phyloP scores from a whole-genome alignment of 2,113 vertebrate genomes.

The Typhlomys cinereus region DNA sequence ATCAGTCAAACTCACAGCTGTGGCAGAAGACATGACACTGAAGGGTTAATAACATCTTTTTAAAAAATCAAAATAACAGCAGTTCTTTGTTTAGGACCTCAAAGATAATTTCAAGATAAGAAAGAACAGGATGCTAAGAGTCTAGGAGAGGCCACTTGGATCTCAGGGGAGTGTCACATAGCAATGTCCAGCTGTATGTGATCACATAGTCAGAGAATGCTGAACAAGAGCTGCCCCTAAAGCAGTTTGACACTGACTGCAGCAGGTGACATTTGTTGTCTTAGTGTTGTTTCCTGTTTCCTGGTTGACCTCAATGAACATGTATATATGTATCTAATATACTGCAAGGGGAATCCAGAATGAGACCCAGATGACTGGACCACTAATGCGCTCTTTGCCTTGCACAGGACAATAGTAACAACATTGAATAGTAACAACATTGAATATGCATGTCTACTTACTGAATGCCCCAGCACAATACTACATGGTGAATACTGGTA shows the following conservation, averaged over 20 bases:
- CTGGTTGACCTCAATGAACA: slow-evolving; percentile 48
- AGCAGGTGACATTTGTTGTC: slow-evolving; percentile 58
- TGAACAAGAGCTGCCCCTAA: slow-evolving; percentile 29
- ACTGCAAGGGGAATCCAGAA: slow-evolving; percentile 15
- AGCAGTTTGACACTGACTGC: background rate
- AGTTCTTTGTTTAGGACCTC: slow-evolving; percentile 58
- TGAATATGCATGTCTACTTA: background rate
- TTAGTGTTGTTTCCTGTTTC: slow-evolving; percentile 24
- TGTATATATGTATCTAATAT: slow-evolving; percentile 2
- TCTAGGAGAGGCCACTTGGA: slow-evolving; percentile 61
- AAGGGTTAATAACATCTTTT: slow-evolving; percentile 48
- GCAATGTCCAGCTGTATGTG: slow-evolving; percentile 64
- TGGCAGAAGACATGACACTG: background rate
- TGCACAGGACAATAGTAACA: background rate
- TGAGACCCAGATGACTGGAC: slow-evolving; percentile 39
- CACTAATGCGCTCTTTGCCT: slow-evolving; percentile 2
- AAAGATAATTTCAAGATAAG: slow-evolving; percentile 75
- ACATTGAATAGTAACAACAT: background rate
- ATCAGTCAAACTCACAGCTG: background rate
- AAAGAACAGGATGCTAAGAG: slow-evolving; percentile 65
- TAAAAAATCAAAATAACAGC: slow-evolving; percentile 65
- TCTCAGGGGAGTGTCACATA: slow-evolving; percentile 61
- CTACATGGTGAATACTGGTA: background rate
- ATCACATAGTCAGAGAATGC: slow-evolving; percentile 35
- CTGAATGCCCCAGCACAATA: background rate